Base-by-base conservation (phyloP, 2,888 invertebrate genomes). In the Lepas anatifera region DNA sequence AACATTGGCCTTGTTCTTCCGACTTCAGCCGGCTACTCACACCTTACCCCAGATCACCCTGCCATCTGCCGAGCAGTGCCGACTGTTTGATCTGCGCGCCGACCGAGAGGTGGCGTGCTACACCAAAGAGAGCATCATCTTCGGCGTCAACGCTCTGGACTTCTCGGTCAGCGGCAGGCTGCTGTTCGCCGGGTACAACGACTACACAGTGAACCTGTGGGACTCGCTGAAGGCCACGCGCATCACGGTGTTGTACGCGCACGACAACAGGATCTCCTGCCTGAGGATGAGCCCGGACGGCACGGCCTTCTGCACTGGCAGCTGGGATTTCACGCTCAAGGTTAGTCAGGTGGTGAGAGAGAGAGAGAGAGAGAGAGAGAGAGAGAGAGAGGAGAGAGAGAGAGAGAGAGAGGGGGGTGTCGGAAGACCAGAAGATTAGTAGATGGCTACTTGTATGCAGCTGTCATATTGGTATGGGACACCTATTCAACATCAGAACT, bases 171-270 rank as follows among this genome's bases (percentile, higher is more conserved):
- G 95, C 81, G 94, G 90, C 32, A 90, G 99, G 27, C 84, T 99
- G 74, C 83, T 99, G 76, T 98, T 99, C 83, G 96, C 97, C 76
- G 99, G 97, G 71, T 98, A 99, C 83, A 94, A 95, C 80, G 99
- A 99, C 83, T 96, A 98, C 82, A 97, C 96, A 46, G 94, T 98
- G 69, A 95, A 96, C 81, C 91, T 96, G 46, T 99, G 99, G 99
- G 99, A 99, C 82, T 94, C 95, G 48, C 84, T 99, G 74, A 98
- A 98, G 79, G 94, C 93, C 75, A 87, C 87, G 76, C 86, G 97
- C 73, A 89, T 95, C 68, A 89, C 92, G 78, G 86, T 95, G 75
- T 83, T 97, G 71, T 95, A 95, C 80, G 96, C 95, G 1, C 97
- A 97, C 82, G 97, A 97, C 83, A 96, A 97, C 82, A 85, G 96